Base-by-base conservation (phyloP, 2,888 invertebrate species). In the Ariolimax columbianus region DNA sequence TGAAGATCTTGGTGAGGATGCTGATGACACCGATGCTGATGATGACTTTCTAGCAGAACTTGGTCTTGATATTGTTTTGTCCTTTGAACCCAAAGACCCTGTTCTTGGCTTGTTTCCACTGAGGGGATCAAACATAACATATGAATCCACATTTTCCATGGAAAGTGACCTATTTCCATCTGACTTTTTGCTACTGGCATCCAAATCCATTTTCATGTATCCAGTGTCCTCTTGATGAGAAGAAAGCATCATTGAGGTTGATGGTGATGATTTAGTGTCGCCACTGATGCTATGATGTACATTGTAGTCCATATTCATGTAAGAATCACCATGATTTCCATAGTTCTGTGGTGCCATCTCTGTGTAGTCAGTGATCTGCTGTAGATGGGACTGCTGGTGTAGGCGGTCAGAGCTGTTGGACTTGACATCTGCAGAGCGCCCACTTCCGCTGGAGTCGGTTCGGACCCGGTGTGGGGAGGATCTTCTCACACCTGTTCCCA, bases 331-430 rank as follows among this genome's bases (percentile, higher is more conserved):
- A 40, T 26, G 66, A 38, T 26, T 30, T 0, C 36, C 68, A 30
- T 33, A 0, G 9, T 43, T 78, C 33, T 59, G 86, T 43, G 88
- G 88, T 6, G 89, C 86, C 91, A 91, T 91, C 30, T 88, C 79
- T n/a, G 91, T 88, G 86, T 91, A 91, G 23, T 89, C 87, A 26
- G 72, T 77, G 14, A 72, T 86, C 40, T 86, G 86, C 83, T 83
- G 86, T 9, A 63, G 36, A n/a, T 51, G 47, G 11, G 63, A 30
- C 6, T 83, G 86, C 38, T 86, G 85, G 33, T 79, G 79, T 19
- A 79, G 43, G 23, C 66, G 66, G 17, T 85, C 83, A 30, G 83
- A 86, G 0, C 82, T 51, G 78, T 85, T 86, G 63, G 75, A 66
- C n/a, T 82, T 75, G 33, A 79, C 78, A 47, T 83, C 90, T 88